These are phyloP conservation scores for Himalopsyche tibetana DNA, from an alignment of 2,888 invertebrate species.

Conservation along the genomic window DNA sequence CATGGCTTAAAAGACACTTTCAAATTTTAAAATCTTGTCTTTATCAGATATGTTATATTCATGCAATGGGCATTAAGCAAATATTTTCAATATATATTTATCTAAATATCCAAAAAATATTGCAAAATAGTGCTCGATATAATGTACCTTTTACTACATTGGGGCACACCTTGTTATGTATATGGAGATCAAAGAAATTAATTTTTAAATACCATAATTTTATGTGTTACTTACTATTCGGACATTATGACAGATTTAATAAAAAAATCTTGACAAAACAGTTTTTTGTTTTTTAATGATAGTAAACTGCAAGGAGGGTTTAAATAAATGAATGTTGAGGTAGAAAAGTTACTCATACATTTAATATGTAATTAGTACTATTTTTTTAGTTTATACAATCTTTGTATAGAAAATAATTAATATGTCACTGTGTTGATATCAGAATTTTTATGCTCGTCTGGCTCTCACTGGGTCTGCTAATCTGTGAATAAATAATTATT, in stretches of 20 bases:
- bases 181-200: no score
- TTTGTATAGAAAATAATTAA: not conserved
- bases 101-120: no score
- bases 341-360: not conserved
- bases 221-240: no score
- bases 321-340: not conserved
- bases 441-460: not conserved
- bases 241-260: not conserved
- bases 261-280: not conserved
- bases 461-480: slow-evolving; percentile 56
- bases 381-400: not conserved
- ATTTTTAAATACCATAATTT: no score
- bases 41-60: no score
- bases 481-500: slow-evolving; percentile 38
- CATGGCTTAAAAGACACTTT: no score
- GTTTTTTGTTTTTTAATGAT: not conserved
- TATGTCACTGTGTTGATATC: not conserved
- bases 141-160: no score
- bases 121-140: no score
- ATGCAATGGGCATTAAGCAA: no score
- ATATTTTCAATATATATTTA: no score
- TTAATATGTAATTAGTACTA: not conserved
- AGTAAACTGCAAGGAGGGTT: not conserved
- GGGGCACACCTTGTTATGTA: no score
- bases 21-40: no score